Base-by-base conservation (phyloP, 2,888 invertebrate genomes). In the Pristionchus japonicus region DNA sequence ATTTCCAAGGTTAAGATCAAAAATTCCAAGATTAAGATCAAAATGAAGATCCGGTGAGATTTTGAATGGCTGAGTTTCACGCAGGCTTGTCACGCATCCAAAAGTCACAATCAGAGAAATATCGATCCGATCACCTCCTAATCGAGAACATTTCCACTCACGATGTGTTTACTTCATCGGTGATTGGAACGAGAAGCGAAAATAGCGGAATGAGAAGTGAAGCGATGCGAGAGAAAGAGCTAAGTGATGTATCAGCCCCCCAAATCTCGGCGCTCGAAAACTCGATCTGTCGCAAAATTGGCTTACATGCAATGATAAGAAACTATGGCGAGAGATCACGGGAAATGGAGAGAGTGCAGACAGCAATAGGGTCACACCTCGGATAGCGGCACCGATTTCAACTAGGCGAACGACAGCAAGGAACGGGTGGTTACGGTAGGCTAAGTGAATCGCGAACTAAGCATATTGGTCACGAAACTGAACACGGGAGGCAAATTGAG, bases 211-310 rank as follows among this genome's bases (percentile, higher is more conserved):
- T 70, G 70, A 70, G 4, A 6, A 4, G 70, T 4, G 67, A 34
- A 34, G 67, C 4, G 67, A 67, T 31, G 67, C 67, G 20, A n/a
- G n/a, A n/a, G n/a, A n/a, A n/a, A 43, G 43, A 43, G 57, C 57
- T 57, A 57, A 57, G 57, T 57, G 57, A 57, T 57, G 57, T 57
- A 23, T 57, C 57, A 43, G 57, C 57, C 0, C 23, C 47, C 17
- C 23, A 57, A 57, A 57, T 57, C 57, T 57, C 57, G 20, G 17
- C 52, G n/a, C 57, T 11, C n/a, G 23, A 57, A 70, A 70, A 70
- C 70, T 70, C 37, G 70, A 70, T 70, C 11, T 13, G n/a, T 61
- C n/a, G 27, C 67, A 70, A 70, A 70, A 70, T 70, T 37, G 70
- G 70, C 37, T 37, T 37, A 37, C 37, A 37, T 37, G 9, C 70